Conservation (phyloP, 2,113 vertebrate genomes). For the Ploceus nigricollis region DNA sequence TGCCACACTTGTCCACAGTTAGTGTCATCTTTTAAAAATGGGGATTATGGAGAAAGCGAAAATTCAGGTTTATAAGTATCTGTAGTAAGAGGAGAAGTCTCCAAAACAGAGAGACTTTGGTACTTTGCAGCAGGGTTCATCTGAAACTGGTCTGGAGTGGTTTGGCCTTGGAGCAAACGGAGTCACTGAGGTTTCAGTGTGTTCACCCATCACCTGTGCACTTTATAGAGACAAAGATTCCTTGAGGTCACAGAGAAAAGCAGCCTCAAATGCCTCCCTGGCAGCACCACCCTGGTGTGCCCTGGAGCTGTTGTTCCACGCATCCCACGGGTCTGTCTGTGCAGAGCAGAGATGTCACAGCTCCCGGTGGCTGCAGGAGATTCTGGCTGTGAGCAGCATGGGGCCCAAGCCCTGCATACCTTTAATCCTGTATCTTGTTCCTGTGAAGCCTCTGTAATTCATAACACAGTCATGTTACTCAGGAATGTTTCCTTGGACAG, state of each 20-base stretch:
- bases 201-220: accelerated
- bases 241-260: background rate
- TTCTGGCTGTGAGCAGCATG: constrained; percentile 34
- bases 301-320: background rate
- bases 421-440: constrained; percentile 19
- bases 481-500: constrained; percentile 49
- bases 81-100: background rate
- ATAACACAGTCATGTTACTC: constrained; percentile 51
- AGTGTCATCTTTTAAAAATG: background rate
- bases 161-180: accelerated
- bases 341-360: constrained; percentile 16
- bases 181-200: background rate
- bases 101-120: background rate
- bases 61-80: background rate
- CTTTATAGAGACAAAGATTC: background rate
- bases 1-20: accelerated
- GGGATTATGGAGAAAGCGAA: background rate
- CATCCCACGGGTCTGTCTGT: background rate
- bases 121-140: background rate
- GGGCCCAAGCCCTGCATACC: background rate
- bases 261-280: background rate
- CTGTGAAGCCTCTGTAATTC: constrained; percentile 33
- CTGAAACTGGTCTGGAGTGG: accelerated
- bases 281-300: background rate
- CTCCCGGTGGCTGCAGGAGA: background rate